Evolutionary conservation across 2,888 invertebrate genomes (phyloP).

Genomic region (Pseudococcus jackbeardsleyi): DNA sequence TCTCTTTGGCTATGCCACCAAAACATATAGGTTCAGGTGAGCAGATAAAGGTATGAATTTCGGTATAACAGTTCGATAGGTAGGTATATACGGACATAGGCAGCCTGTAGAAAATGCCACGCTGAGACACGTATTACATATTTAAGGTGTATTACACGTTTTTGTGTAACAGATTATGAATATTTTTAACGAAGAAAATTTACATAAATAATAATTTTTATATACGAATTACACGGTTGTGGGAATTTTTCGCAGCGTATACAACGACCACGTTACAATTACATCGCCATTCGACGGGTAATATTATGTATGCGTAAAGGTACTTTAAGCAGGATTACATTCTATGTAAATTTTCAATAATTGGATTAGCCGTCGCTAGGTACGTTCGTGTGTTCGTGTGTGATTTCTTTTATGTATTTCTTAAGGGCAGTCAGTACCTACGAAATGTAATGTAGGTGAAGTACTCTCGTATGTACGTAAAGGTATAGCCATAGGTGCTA

Average conservation of each 20-base stretch:
- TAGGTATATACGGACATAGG: no score
- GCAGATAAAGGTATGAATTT: no score
- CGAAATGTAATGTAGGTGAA: no score
- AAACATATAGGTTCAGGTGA: no score
- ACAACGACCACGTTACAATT: conserved; percentile 29
- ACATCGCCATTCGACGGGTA: neutral
- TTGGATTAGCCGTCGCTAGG: neutral
- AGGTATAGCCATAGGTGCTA: no score
- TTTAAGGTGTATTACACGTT: conserved; percentile 35
- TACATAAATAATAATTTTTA: conserved; percentile 34
- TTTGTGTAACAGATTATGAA: conserved; percentile 4
- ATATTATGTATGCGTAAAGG: neutral
- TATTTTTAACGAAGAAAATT: conserved; percentile 32
- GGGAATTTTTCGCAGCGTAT: conserved; percentile 33
- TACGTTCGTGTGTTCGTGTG: neutral
- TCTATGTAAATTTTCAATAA: conserved; percentile 43
- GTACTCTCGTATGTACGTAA: no score
- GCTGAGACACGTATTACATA: neutral
- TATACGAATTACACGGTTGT: conserved; percentile 35
- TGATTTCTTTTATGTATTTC: neutral
- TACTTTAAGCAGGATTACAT: conserved; percentile 17
- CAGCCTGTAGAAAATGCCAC: neutral
- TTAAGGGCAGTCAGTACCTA: no score
- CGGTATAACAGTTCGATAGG: no score
- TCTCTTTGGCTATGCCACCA: no score